phyloP scores from a whole-genome alignment of 2,888 invertebrate species.

The Congeria kusceri region DNA sequence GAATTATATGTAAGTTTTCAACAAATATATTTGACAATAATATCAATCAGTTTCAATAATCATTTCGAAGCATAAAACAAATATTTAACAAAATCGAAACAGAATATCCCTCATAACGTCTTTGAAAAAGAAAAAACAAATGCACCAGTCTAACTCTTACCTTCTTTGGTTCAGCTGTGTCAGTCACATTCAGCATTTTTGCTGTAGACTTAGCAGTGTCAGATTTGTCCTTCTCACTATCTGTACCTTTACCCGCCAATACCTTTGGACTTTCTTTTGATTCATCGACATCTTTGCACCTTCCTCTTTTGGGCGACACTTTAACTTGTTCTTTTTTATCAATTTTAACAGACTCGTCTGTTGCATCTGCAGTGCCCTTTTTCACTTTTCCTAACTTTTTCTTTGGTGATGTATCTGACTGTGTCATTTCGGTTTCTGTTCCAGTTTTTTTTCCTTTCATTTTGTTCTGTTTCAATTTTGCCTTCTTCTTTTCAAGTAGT shows the following conservation, averaged over 20 bases:
- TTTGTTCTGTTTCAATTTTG: slow-evolving; percentile 42
- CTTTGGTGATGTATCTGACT: slow-evolving; percentile 19
- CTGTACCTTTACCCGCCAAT: background rate
- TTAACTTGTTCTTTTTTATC: slow-evolving; percentile 1
- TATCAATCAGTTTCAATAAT: too few relatives aligned
- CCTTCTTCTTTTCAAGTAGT: slow-evolving; percentile 55
- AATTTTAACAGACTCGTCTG: background rate
- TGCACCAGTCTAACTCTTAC: too few relatives aligned
- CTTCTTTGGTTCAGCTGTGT: too few relatives aligned
- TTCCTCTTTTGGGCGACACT: slow-evolving; percentile 23
- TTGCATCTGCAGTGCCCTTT: slow-evolving; percentile 22
- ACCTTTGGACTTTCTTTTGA: background rate
- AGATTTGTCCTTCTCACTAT: slow-evolving; percentile 9
- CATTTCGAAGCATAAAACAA: too few relatives aligned
- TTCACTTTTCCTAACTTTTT: slow-evolving; percentile 22
- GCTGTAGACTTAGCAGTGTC: background rate
- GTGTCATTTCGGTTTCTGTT: slow-evolving; percentile 12
- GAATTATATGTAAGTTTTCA: too few relatives aligned
- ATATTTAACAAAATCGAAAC: too few relatives aligned
- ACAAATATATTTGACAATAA: background rate
- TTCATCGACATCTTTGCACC: background rate
- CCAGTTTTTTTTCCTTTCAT: slow-evolving; percentile 31
- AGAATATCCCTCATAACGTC: too few relatives aligned
- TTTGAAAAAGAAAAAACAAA: too few relatives aligned
- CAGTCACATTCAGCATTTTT: background rate